Evolutionary conservation across 2,797 vertebrate species (phyloP), one percentile per base, ranked within the genome.

Genomic region (Gouania willdenowi): DNA sequence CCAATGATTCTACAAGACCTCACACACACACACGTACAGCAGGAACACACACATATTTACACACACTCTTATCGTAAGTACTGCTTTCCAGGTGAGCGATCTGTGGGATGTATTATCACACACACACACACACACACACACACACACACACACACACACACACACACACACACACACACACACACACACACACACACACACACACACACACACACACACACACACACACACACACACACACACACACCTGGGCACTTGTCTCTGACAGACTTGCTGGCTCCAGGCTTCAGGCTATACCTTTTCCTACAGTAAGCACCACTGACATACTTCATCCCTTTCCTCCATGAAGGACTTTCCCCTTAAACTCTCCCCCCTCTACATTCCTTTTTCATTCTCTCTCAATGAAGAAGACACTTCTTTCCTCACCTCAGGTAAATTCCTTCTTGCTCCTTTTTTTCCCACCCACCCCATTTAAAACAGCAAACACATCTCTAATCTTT

Each of bases 231-330:
- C 28, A 51, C 29, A 65, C 40, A 60, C 65, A 65, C 32, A 71
- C 58, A 72, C 75, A 75, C 71, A 84, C 80, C 66, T 79, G 71
- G 69, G 68, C 51, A 67, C 56, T 76, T 79, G 62, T 53, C 39
- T 73, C 63, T 81, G 72, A 81, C 80, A 88, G 83, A 88, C 87
- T 82, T 47, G 60, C 70, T 72, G 85, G 82, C 87, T 87, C 87
- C 85, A 82, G 52, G 65, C 75, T 83, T 72, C 65, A 82, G 83
- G 83, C 87, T 79, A n/a, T n/a, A 77, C 62, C 68, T 79, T 81
- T 81, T 87, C 85, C 69, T 79, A 80, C 79, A 71, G 73, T 84
- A 77, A 67, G 56, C 33, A 49, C 71, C 33, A 49, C 71, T 69
- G 66, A 83, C 73, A 83, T 80, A 71, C 72, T 71, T 59, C 58